Percentiles rank a stretch among this genome's conserved stretches.
These are phyloP conservation scores for Aphyosemion australe DNA, from an alignment of 2,113 vertebrate species.

Conservation along the genomic window DNA sequence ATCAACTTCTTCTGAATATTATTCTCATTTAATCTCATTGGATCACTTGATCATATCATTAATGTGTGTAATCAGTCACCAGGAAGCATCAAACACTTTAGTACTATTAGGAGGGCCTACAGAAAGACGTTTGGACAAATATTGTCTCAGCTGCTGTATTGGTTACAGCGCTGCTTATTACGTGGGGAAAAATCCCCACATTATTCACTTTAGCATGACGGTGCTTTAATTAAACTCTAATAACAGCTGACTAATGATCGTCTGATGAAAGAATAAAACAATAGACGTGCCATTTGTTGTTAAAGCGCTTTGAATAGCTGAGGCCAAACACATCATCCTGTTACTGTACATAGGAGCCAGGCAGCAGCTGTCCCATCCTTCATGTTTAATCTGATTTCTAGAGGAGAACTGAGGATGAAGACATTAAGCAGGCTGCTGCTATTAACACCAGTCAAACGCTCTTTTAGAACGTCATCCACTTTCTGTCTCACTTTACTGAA, in stretches of 20 bases:
- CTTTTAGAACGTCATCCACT: slow-evolving; percentile 41
- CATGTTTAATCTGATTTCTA: slow-evolving; percentile 61
- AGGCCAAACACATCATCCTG: slow-evolving; percentile 30
- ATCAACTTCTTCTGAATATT: too few relatives aligned
- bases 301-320: slow-evolving; percentile 57
- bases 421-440: slow-evolving; percentile 50
- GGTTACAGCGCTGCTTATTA: too few relatives aligned
- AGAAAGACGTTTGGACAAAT: too few relatives aligned
- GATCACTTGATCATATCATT: too few relatives aligned
- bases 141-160: too few relatives aligned
- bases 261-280: slow-evolving; percentile 8
- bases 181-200: too few relatives aligned
- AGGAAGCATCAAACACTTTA: too few relatives aligned
- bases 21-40: too few relatives aligned
- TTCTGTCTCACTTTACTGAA: slow-evolving; percentile 2
- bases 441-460: slow-evolving; percentile 52
- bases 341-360: slow-evolving; percentile 45
- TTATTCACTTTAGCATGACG: too few relatives aligned
- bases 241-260: neutral
- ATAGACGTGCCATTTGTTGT: slow-evolving; percentile 31
- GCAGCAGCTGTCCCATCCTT: slow-evolving; percentile 47
- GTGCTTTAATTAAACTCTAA: neutral
- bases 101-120: too few relatives aligned
- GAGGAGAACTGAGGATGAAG: slow-evolving; percentile 47
- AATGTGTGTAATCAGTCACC: too few relatives aligned